Evolutionary conservation across 2,797 vertebrate species (phyloP).

Genomic region (Poeciliopsis gracilis): DNA sequence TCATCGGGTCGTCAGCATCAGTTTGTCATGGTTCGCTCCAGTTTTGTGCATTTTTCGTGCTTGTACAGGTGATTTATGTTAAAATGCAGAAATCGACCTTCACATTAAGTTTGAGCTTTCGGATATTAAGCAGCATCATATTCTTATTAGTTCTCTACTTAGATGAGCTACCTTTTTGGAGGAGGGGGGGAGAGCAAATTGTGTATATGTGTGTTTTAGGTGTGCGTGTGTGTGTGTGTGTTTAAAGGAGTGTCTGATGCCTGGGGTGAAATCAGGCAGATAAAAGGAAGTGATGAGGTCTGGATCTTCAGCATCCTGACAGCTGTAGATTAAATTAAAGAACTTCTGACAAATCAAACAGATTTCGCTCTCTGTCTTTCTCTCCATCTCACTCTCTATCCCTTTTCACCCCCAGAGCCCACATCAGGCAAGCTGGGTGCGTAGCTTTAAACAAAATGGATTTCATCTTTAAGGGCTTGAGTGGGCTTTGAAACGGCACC

Average conservation of each 20-base stretch:
- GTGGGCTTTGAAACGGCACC: constrained; percentile 92
- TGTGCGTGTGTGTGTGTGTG: background rate
- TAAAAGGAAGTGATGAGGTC: constrained; percentile 89
- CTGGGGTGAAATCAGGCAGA: constrained; percentile 89
- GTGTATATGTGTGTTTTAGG: background rate
- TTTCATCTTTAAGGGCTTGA: constrained; percentile 94
- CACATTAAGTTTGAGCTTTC: constrained; percentile 19
- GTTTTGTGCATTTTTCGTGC: constrained; percentile 19
- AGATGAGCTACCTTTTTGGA: constrained; percentile 33
- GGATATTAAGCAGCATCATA: constrained; percentile 28
- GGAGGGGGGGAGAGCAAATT: constrained; percentile 15
- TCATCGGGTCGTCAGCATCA: background rate
- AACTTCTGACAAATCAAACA: constrained; percentile 99
- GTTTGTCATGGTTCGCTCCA: background rate
- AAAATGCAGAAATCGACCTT: constrained; percentile 23
- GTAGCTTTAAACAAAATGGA: constrained; percentile 97
- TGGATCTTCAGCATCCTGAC: constrained; percentile 94
- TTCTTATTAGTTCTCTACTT: constrained; percentile 36
- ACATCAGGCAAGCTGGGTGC: constrained; percentile 84
- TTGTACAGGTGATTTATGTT: constrained; percentile 29
- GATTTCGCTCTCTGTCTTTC: constrained; percentile 82
- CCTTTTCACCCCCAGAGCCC: constrained; percentile 92
- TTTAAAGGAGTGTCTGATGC: constrained; percentile 76
- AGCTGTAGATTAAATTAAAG: constrained; percentile 99
- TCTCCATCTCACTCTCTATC: constrained; percentile 69